These are phyloP conservation scores for Heterochromis multidens DNA, from an alignment of 2,113 vertebrate genomes.

Conservation along the genomic window DNA sequence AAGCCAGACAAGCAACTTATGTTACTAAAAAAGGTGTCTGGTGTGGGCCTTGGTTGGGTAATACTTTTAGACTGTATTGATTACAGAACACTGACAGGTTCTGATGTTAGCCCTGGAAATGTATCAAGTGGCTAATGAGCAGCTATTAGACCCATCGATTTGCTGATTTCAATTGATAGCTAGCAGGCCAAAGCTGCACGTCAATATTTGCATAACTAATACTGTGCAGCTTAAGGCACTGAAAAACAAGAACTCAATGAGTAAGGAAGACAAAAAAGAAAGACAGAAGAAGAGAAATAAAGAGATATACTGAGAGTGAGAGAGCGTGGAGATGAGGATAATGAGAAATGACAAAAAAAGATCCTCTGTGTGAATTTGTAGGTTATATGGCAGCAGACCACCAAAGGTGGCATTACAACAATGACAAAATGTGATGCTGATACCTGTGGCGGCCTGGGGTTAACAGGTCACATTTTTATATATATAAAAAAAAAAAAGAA, in stretches of 20 bases:
- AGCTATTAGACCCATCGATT: constrained; percentile 96
- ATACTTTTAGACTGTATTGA: constrained; percentile 89
- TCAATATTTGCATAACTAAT: constrained; percentile 94
- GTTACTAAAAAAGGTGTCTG: constrained; percentile 69
- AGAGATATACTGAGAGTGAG: constrained; percentile 29
- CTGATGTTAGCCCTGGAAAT: constrained; percentile 82
- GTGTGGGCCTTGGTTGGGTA: constrained; percentile 67
- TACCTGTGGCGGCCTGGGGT: constrained; percentile 37
- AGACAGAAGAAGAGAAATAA: background rate
- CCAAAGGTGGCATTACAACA: background rate
- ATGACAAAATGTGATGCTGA: constrained; percentile 24
- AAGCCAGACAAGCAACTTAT: constrained; percentile 25
- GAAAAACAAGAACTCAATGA: constrained; percentile 84
- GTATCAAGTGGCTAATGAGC: constrained; percentile 91
- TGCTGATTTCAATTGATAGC: constrained; percentile 96
- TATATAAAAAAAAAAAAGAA: background rate
- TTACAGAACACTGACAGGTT: constrained; percentile 78
- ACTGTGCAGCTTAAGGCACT: constrained; percentile 79
- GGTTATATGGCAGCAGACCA: background rate
- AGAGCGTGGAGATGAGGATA: constrained; percentile 38
- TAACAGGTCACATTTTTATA: constrained; percentile 52
- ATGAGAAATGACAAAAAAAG: background rate
- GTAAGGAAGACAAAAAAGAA: constrained; percentile 65
- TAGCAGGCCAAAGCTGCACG: constrained; percentile 86
- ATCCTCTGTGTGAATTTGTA: background rate